Evolutionary conservation across 2,797 vertebrate species (phyloP).

Genomic region (Aulostomus chinensis): DNA sequence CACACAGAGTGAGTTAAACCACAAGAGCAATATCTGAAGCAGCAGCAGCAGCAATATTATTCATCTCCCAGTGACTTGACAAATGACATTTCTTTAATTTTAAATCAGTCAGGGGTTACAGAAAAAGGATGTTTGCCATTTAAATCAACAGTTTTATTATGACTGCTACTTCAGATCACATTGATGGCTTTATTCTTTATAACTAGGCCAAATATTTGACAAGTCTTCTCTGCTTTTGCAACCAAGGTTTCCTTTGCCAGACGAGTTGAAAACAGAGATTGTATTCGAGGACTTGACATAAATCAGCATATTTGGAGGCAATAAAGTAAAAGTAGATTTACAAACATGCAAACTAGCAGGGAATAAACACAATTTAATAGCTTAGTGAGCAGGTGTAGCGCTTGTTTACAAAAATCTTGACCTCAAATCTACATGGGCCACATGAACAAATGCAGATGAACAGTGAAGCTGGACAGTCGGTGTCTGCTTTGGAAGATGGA

Average conservation of each 20-base stretch:
- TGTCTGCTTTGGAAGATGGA: constrained; percentile 1
- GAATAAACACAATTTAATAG: constrained; percentile 8
- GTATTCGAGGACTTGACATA: constrained; percentile 23
- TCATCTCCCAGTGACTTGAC: neutral
- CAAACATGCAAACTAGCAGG: constrained; percentile 5
- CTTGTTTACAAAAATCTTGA: neutral
- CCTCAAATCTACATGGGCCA: neutral
- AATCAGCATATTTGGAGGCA: too few relatives aligned
- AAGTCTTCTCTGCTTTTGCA: too few relatives aligned
- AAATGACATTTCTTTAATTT: too few relatives aligned
- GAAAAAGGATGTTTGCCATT: too few relatives aligned
- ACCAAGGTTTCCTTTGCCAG: too few relatives aligned
- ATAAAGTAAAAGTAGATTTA: constrained; percentile 19
- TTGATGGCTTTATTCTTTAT: too few relatives aligned
- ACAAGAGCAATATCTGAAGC: too few relatives aligned
- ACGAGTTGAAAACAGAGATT: too few relatives aligned
- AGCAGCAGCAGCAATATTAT: neutral
- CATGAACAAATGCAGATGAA: constrained; percentile 19
- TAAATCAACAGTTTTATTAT: too few relatives aligned
- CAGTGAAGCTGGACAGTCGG: constrained; percentile 9
- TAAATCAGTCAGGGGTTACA: too few relatives aligned
- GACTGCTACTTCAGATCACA: too few relatives aligned
- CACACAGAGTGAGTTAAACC: constrained; percentile 1
- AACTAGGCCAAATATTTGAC: too few relatives aligned
- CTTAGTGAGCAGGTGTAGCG: neutral